Evolutionary conservation across 1,140 invertebrate genomes (phyloP).

Genomic region (Leptinotarsa texana): DNA sequence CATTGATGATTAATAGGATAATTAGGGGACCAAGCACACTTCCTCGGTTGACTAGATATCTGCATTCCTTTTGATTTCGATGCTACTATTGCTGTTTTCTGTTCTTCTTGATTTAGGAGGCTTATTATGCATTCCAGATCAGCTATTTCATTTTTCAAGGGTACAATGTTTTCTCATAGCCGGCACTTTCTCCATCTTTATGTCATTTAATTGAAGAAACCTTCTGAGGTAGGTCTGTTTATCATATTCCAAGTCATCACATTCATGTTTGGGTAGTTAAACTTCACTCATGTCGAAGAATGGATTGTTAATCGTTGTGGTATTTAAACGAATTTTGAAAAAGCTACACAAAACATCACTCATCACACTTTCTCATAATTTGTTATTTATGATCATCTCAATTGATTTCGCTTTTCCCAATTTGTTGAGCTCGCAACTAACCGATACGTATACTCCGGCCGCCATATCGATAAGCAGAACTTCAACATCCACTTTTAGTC

Average conservation of each 20-base stretch:
- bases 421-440: background rate
- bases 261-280: background rate
- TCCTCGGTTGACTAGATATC: background rate
- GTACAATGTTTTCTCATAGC: background rate
- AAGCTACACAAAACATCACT: slow-evolving; percentile 14
- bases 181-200: background rate
- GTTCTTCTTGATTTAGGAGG: background rate
- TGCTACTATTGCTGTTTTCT: background rate
- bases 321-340: slow-evolving; percentile 12
- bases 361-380: background rate
- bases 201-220: background rate
- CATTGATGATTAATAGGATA: too few species aligned
- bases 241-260: background rate
- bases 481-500: too few species aligned
- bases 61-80: background rate
- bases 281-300: background rate
- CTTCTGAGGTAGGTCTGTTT: background rate
- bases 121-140: background rate
- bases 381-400: slow-evolving; percentile 19
- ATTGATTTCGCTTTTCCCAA: slow-evolving; percentile 1
- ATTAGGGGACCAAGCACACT: too few species aligned
- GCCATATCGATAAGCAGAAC: background rate
- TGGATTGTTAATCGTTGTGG: slow-evolving; percentile 1
- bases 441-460: slow-evolving; percentile 6
- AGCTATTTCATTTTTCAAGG: background rate